These are phyloP conservation scores for Ictalurus punctatus DNA, from an alignment of 2,113 vertebrate species.

Conservation along the genomic window DNA sequence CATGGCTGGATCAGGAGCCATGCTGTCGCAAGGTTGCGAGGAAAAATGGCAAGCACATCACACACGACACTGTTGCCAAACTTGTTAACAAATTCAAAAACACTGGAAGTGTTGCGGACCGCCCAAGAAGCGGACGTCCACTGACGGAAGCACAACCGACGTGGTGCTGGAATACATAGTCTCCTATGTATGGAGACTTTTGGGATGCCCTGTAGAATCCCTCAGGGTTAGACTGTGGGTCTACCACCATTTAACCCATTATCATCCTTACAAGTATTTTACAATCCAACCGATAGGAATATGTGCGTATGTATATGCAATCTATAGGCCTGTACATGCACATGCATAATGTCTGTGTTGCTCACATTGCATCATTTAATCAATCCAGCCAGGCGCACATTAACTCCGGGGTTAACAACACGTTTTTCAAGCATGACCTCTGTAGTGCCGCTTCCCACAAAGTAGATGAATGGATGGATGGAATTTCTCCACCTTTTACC, in stretches of 20 bases:
- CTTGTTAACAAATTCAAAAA: too few species aligned
- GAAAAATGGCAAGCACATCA: too few species aligned
- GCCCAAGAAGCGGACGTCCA: too few species aligned
- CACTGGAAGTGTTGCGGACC: too few species aligned
- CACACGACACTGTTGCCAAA: too few species aligned
- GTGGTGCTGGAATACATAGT: too few species aligned
- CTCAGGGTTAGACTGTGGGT: neutral
- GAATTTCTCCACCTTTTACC: constrained; percentile 4
- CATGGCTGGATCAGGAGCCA: too few species aligned
- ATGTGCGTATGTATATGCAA: neutral
- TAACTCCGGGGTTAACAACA: constrained; percentile 29
- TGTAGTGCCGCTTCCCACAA: neutral
- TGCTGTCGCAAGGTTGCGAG: too few species aligned
- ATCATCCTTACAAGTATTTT: too few species aligned
- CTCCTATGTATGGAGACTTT: too few species aligned
- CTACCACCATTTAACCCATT: neutral
- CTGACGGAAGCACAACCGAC: too few species aligned
- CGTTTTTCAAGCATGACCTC: constrained; percentile 9
- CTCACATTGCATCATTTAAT: constrained; percentile 22
- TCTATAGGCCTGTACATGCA: neutral
- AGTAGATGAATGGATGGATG: neutral
- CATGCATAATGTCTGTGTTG: constrained; percentile 4
- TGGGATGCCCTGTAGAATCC: neutral
- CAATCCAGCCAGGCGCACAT: neutral
- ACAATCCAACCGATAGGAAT: neutral